These are phyloP conservation scores for Papilio demoleus DNA, from an alignment of 2,888 invertebrate species.

Conservation along the genomic window DNA sequence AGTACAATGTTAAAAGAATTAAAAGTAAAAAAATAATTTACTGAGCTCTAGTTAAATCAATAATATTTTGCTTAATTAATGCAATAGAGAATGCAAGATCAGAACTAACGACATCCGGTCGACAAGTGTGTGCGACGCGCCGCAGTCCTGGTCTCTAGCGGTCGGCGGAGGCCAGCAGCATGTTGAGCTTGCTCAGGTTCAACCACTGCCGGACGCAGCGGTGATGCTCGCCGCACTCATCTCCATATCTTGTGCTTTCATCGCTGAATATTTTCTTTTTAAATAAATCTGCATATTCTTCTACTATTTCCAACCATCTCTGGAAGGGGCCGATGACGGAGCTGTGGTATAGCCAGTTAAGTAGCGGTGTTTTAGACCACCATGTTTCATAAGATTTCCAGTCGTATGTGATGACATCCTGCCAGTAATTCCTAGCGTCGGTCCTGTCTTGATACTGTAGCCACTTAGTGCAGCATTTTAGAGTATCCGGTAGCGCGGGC, in stretches of 20 bases:
- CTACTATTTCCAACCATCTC: conserved; percentile 68
- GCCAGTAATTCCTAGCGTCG: conserved; percentile 51
- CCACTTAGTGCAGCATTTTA: conserved; percentile 67
- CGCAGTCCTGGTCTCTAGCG: conserved; percentile 50
- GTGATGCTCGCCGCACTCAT: conserved; percentile 42
- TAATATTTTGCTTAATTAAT: conserved; percentile 32
- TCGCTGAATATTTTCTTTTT: conserved; percentile 37
- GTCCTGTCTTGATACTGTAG: conserved; percentile 51
- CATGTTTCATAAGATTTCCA: conserved; percentile 60
- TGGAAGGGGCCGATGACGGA: conserved; percentile 68
- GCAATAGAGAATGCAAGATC: not conserved
- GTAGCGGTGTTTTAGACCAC: conserved; percentile 63
- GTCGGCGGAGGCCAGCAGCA: conserved; percentile 60
- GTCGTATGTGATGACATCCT: conserved; percentile 54
- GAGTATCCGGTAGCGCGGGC: conserved; percentile 43
- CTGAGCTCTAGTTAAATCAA: conserved; percentile 22
- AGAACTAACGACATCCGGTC: not conserved
- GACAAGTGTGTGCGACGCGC: not conserved
- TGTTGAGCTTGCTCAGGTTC: conserved; percentile 62
- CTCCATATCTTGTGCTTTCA: conserved; percentile 29
- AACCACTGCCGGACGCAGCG: conserved; percentile 60
- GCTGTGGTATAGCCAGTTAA: conserved; percentile 69
- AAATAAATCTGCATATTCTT: conserved; percentile 57
- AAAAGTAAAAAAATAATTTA: conserved; percentile 18
- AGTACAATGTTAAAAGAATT: not conserved